A percentile compares a stretch with the other conserved stretches of the same genome.
phyloP scores from a whole-genome alignment of 23 tunicate genomes.

The Ciona savignyi region DNA sequence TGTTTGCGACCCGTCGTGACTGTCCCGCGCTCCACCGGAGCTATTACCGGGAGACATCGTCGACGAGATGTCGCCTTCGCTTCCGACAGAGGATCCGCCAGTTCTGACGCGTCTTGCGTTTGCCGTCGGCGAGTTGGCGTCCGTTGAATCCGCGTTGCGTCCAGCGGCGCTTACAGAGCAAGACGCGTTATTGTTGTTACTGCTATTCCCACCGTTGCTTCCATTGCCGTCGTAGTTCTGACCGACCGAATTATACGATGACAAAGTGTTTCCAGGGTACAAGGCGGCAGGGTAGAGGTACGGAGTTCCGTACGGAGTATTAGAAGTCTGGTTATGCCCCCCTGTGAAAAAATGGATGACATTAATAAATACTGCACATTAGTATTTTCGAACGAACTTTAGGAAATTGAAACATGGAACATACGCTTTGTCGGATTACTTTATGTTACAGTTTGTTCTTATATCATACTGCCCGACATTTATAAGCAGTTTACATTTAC shows the following conservation, averaged over 20 bases:
- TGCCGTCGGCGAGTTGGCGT: conserved; percentile 39
- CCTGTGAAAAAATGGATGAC: no score
- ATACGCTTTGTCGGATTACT: no score
- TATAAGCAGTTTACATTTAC: no score
- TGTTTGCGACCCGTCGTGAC: conserved; percentile 22
- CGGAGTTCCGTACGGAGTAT: conserved; percentile 35
- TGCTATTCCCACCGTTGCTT: conserved; percentile 6
- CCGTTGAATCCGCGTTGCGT: conserved; percentile 34
- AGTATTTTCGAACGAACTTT: no score
- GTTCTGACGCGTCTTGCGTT: conserved; percentile 43
- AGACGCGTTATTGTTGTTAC: conserved; percentile 6
- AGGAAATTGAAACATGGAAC: no score
- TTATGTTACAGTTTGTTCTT: no score
- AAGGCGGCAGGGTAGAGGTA: conserved; percentile 49
- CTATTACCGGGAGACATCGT: conserved; percentile 72
- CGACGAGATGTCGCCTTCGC: conserved; percentile 72
- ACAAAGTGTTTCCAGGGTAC: conserved; percentile 36
- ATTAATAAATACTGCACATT: no score
- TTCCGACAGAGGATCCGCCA: conserved; percentile 73
- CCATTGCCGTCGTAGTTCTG: conserved; percentile 33
- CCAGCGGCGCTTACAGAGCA: conserved; percentile 1
- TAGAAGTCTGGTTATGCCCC: conserved; percentile 33
- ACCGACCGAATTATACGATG: conserved; percentile 24
- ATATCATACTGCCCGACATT: no score
- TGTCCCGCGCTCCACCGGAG: conserved; percentile 58